Conservation (phyloP, 2,113 vertebrate species). For the Tragelaphus scriptus region DNA sequence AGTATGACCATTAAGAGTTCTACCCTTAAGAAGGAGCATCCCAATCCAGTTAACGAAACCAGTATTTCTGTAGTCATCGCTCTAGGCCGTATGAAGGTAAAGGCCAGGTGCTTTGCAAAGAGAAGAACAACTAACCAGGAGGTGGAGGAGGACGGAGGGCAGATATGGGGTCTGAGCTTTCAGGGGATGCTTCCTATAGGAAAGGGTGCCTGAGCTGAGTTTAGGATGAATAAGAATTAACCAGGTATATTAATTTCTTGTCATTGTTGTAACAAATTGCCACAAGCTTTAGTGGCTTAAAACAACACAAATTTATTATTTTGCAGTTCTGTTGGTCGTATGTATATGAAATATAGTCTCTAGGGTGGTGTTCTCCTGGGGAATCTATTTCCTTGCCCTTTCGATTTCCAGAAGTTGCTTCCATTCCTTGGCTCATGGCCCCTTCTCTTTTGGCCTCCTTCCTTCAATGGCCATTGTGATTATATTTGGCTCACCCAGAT, state of each 20-base stretch:
- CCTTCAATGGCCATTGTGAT: neutral
- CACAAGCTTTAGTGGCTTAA: neutral
- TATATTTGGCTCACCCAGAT: neutral
- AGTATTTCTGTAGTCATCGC: neutral
- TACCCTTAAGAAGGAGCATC: neutral
- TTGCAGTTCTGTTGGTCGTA: neutral
- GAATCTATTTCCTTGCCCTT: neutral
- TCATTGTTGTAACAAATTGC: neutral
- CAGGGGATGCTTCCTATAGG: neutral
- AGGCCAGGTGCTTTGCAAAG: neutral
- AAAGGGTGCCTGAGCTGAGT: neutral
- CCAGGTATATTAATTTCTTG: neutral
- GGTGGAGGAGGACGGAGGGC: neutral
- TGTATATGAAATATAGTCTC: neutral
- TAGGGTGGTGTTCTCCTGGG: neutral
- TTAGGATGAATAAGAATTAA: neutral
- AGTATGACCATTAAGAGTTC: neutral
- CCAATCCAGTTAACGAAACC: neutral
- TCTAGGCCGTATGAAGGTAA: neutral
- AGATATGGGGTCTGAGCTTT: neutral
- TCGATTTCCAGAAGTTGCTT: neutral
- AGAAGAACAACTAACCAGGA: neutral
- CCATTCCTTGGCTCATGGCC: neutral
- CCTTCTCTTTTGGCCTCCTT: neutral
- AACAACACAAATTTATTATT: neutral